phyloP scores from a whole-genome alignment of 2,888 invertebrate genomes.

The Carabus problematicus region DNA sequence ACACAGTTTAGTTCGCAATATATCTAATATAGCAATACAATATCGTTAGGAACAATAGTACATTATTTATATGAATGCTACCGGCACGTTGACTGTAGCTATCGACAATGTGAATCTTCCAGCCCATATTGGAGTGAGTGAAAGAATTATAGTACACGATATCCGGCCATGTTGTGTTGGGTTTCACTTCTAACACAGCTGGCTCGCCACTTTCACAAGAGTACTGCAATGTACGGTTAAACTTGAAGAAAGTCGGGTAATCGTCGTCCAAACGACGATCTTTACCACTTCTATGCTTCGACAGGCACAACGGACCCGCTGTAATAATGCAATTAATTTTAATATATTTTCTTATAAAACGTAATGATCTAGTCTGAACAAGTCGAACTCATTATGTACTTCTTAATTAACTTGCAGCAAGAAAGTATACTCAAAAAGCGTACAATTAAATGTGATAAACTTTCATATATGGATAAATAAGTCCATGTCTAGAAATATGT shows the following conservation, averaged over 20 bases:
- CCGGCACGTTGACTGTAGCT: constrained; percentile 61
- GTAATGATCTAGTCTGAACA: neutral
- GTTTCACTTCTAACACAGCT: constrained; percentile 78
- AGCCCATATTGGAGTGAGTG: constrained; percentile 94
- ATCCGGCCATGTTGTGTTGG: constrained; percentile 91
- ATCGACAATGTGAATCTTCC: constrained; percentile 91
- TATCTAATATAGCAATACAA: constrained; percentile 14
- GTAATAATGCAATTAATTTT: constrained; percentile 44
- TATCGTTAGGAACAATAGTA: constrained; percentile 6
- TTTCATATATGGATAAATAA: too few species aligned
- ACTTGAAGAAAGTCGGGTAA: constrained; percentile 81
- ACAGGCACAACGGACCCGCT: constrained; percentile 83
- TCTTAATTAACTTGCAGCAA: too few species aligned
- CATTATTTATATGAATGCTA: constrained; percentile 3
- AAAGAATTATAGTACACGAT: constrained; percentile 92
- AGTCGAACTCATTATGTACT: neutral
- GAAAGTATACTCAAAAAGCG: too few species aligned
- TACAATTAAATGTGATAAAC: too few species aligned
- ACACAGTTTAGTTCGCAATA: neutral
- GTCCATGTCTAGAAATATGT: too few species aligned
- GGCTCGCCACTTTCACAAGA: constrained; percentile 76
- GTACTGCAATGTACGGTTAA: constrained; percentile 77
- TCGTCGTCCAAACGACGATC: constrained; percentile 82
- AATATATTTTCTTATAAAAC: too few species aligned
- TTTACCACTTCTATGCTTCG: constrained; percentile 68